Evolutionary conservation across 2,888 invertebrate species (phyloP).

Genomic region (Rhimphoctona megacephalus): DNA sequence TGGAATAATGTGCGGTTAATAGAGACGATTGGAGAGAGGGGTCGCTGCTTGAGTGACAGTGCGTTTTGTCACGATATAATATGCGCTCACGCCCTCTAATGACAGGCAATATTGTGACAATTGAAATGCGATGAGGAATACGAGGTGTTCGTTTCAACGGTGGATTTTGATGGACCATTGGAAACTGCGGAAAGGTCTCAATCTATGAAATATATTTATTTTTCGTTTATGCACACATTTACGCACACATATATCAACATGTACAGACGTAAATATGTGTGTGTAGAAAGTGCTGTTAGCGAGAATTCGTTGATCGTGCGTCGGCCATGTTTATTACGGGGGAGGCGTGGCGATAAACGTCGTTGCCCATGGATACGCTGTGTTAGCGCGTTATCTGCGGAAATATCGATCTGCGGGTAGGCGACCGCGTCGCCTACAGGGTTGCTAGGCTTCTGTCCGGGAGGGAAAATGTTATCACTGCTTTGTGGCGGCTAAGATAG

Average conservation of each 20-base stretch:
- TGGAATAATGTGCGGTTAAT: background rate
- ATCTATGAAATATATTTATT: constrained; percentile 2
- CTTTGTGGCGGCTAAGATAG: constrained; percentile 85
- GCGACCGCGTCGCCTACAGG: constrained; percentile 74
- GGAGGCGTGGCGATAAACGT: constrained; percentile 80
- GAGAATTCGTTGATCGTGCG: constrained; percentile 58
- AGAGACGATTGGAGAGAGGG: background rate
- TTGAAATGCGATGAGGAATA: constrained; percentile 40
- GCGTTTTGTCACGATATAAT: background rate
- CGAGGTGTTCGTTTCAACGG: background rate
- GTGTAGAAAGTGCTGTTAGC: constrained; percentile 12
- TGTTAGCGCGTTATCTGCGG: constrained; percentile 69
- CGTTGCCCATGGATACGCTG: constrained; percentile 71
- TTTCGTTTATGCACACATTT: background rate
- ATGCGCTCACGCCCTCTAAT: constrained; percentile 27
- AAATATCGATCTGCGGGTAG: constrained; percentile 71
- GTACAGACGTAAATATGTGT: background rate
- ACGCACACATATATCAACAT: background rate
- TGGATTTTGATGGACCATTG: background rate
- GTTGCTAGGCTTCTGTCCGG: constrained; percentile 84
- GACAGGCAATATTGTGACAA: constrained; percentile 60
- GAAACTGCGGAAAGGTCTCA: background rate
- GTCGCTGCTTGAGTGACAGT: background rate
- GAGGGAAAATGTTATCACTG: constrained; percentile 85
- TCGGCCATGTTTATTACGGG: constrained; percentile 82